Evolutionary conservation across 2,888 invertebrate species (phyloP).

Genomic region (Trisateles emortualis): DNA sequence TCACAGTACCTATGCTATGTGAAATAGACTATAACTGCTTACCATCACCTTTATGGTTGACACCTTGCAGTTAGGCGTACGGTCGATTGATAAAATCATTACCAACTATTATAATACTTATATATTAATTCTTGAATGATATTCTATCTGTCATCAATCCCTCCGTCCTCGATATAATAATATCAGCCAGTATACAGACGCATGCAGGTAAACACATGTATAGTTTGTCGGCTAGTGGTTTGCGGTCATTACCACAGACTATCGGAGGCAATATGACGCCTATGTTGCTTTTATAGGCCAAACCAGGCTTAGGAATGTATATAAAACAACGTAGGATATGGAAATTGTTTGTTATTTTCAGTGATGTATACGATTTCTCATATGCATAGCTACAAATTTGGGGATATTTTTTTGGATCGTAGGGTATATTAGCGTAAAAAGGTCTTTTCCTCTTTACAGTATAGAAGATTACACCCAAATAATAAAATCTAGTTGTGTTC

Average conservation of each 20-base stretch:
- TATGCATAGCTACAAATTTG: too few species aligned
- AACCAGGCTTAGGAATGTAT: constrained; percentile 56
- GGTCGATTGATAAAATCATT: too few species aligned
- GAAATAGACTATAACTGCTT: too few species aligned
- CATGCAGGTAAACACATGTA: constrained; percentile 31
- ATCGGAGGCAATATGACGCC: constrained; percentile 71
- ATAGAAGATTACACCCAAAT: too few species aligned
- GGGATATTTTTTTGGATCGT: too few species aligned
- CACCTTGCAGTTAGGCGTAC: too few species aligned
- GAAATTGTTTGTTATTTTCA: background rate
- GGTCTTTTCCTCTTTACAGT: too few species aligned
- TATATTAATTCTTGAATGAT: background rate
- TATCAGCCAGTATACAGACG: constrained; percentile 15
- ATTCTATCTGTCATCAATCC: constrained; percentile 24
- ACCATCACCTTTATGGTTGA: too few species aligned
- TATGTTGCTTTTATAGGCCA: constrained; percentile 60
- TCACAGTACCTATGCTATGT: too few species aligned
- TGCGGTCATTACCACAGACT: constrained; percentile 71
- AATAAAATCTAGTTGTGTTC: too few species aligned
- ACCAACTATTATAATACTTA: too few species aligned
- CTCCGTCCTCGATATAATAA: constrained; percentile 20
- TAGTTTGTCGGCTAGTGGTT: constrained; percentile 69
- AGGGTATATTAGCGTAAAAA: too few species aligned
- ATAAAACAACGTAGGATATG: constrained; percentile 4
- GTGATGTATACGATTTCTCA: background rate